Evolutionary conservation across 2,888 invertebrate genomes (phyloP), one percentile per base, ranked within the genome.

Genomic region (Digitonthophagus gazella): DNA sequence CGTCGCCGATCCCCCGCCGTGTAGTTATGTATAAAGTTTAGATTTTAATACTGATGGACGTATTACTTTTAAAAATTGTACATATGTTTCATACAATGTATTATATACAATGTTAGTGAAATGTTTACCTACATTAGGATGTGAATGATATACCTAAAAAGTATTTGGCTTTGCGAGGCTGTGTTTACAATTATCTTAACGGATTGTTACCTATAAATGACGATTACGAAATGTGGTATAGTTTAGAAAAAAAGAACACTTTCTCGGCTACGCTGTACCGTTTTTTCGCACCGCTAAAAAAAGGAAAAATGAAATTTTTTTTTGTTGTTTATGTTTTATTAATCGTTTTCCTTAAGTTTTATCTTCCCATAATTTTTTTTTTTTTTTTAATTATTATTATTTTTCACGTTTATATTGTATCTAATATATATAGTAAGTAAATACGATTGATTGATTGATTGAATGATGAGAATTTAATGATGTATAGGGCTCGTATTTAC

Each of bases 111-210:
- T 74, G 75, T 76, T 76, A 77, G 76, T 77, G 75, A 77, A 77
- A 74, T 75, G 74, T 74, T 74, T 71, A 73, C 72, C 28, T 44
- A 44, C 74, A n/a, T 73, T 74, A 72, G 72, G 72, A 74, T 74
- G 76, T 78, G 75, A 73, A 73, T 73, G 74, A 71, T 69, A 69
- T 82, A 85, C 84, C 84, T 83, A 81, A 84, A 84, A 84, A 83
- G 86, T 86, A 86, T 86, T 86, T 85, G 84, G 85, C 85, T 85
- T 86, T 83, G 86, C 83, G 85, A 86, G 86, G 86, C 86, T 86
- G 86, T 86, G 86, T 86, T 84, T 44, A 44, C 11, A 8, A 44
- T 44, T 81, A 80, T 80, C 80, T 80, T 81, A 81, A 79, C 79
- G 82, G 82, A 83, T 81, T 82, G 82, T 83, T 83, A 82, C 82